Percentiles rank a stretch among this genome's conserved stretches.
Conservation (phyloP, 2,888 invertebrate species). For the Xestoiulus laeticollis region DNA sequence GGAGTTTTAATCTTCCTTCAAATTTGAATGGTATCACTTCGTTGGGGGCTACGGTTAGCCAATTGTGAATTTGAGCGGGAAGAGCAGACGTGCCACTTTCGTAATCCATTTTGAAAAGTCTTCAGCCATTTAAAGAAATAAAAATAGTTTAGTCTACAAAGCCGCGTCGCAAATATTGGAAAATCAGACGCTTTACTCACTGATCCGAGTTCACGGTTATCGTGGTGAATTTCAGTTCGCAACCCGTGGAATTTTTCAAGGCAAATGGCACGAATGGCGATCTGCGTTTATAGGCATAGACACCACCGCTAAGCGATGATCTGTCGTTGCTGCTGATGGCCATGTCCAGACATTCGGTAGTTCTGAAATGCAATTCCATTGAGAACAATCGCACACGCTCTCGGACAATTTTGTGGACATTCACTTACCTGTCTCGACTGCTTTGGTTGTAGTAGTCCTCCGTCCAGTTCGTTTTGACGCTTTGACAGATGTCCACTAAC, state of each 20-base stretch:
- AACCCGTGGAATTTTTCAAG: slow-evolving; percentile 90
- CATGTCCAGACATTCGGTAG: neutral
- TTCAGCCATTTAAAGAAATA: slow-evolving; percentile 61
- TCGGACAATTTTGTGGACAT: no score
- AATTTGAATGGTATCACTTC: slow-evolving; percentile 87
- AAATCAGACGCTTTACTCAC: neutral
- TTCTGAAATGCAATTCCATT: neutral
- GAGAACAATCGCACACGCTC: neutral
- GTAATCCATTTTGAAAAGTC: neutral
- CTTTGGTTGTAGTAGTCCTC: slow-evolving; percentile 64
- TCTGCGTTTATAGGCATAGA: slow-evolving; percentile 62
- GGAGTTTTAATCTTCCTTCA: slow-evolving; percentile 72
- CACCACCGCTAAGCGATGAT: neutral
- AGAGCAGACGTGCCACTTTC: slow-evolving; percentile 31
- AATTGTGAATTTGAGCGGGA: slow-evolving; percentile 62
- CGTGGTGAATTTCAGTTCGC: slow-evolving; percentile 84
- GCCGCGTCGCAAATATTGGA: neutral
- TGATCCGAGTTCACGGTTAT: slow-evolving; percentile 67
- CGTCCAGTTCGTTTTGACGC: slow-evolving; percentile 87
- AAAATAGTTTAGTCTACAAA: neutral
- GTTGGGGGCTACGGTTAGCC: slow-evolving; percentile 78
- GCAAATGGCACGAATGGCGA: slow-evolving; percentile 96
- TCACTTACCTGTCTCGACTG: slow-evolving; percentile 40
- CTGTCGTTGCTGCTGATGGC: neutral
- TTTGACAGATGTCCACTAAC: slow-evolving; percentile 80